Base-by-base conservation (phyloP, 2,113 vertebrate species). In the Antechinus stuartii region DNA sequence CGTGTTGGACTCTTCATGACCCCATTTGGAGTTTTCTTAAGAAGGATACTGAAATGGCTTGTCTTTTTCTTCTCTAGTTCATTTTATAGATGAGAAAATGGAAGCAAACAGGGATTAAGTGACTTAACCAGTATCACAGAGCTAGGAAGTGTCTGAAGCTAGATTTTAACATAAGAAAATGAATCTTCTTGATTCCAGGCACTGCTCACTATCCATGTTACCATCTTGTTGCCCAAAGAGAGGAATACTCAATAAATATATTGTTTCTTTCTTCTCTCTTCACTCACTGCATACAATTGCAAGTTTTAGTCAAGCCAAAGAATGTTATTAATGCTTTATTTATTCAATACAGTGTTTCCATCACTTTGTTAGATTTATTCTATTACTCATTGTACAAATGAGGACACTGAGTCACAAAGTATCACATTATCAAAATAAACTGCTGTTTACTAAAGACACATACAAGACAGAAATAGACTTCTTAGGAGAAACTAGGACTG, bases 291-390 rank as follows among this genome's bases (percentile, higher is more conserved):
- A 84, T 23, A 84, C 35, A 84, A 84, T n/a, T 84, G 2, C 68
- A 76, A 76, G 68, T n/a, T 76, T 76, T 76, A 42, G 68, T 42
- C 68, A 84, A 42, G 19, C 68, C 68, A 42, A 84, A 42, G n/a
- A n/a, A n/a, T n/a, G 30, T 68, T 16, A n/a, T n/a, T n/a, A n/a
- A 22, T 54, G 52, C n/a, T 30, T 95, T 94, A 8, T 96, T n/a
- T 92, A 93, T 27, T 95, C 49, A 68, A 22, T 92, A 49, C 56
- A 47, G 16, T 91, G 46, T 76, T 90, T 46, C 91, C 84, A 0
- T 95, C 19, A 47, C 30, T 49, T 30, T 90, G 76, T 22, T 93
- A 92, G 27, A 30, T 25, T 92, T 19, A 24, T 90, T 89, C 50
- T 24, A 84, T 25, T 68, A 91, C 12, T 9, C 50, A 8, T 26